Percentiles rank a stretch among this genome's conserved stretches.
These are phyloP conservation scores for Hestina assimilis DNA, from an alignment of 1,140 invertebrate genomes.

Conservation along the genomic window DNA sequence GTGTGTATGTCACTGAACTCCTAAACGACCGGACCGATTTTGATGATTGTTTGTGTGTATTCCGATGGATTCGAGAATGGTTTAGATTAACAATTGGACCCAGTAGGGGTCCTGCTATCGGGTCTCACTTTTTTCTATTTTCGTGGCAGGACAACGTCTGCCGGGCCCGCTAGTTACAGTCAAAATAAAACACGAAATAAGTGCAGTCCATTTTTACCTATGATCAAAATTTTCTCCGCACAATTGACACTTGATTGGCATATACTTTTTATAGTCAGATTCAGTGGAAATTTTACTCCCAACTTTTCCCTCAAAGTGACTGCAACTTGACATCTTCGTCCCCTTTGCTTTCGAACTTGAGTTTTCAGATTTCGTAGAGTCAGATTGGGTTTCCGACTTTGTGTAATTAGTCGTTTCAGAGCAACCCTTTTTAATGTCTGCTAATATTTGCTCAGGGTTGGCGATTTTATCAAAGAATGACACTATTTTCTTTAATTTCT, in stretches of 20 bases:
- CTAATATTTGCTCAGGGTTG: slow-evolving; percentile 45
- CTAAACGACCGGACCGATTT: too few relatives aligned
- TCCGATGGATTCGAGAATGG: too few relatives aligned
- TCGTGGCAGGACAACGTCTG: neutral
- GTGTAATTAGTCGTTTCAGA: slow-evolving; percentile 43
- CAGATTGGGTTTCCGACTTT: too few relatives aligned
- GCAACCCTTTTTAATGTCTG: slow-evolving; percentile 42
- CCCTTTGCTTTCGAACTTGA: neutral
- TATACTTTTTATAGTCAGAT: slow-evolving; percentile 33
- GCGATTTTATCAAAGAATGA: slow-evolving; percentile 65
- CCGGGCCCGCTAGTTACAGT: too few relatives aligned
- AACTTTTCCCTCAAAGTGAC: slow-evolving; percentile 39
- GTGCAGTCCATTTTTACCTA: slow-evolving; percentile 36
- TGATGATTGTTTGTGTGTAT: too few relatives aligned
- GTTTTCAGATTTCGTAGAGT: neutral
- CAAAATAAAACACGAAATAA: neutral
- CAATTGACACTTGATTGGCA: slow-evolving; percentile 40
- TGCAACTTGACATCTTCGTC: slow-evolving; percentile 33
- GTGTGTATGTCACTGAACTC: too few relatives aligned
- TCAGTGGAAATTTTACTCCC: slow-evolving; percentile 20
- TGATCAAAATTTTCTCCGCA: slow-evolving; percentile 55
- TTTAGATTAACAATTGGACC: too few relatives aligned
- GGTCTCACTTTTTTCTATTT: neutral
- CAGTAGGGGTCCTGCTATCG: too few relatives aligned
- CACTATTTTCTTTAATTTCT: slow-evolving; percentile 65